A percentile compares a stretch with the other conserved stretches of the same genome.
phyloP scores from a whole-genome alignment of 2,797 vertebrate species.

The Oryzias sinensis region DNA sequence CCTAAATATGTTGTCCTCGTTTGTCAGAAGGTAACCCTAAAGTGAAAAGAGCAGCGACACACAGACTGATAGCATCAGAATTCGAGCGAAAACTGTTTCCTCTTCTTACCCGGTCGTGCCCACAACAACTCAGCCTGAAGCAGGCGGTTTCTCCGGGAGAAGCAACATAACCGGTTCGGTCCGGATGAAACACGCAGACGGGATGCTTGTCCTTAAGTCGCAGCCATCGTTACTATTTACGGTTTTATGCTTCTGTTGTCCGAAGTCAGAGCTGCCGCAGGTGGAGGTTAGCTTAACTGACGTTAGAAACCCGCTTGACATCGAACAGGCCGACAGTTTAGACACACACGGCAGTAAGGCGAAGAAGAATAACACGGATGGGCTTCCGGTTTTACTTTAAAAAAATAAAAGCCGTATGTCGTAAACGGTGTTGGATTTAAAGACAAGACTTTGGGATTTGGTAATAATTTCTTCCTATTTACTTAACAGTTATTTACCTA shows the following conservation, averaged over 20 bases:
- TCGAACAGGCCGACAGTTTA: slow-evolving; percentile 27
- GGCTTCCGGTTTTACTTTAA: slow-evolving; percentile 8
- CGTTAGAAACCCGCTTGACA: slow-evolving; percentile 20
- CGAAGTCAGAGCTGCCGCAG: slow-evolving; percentile 8
- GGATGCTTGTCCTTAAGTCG: not conserved
- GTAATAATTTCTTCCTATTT: no score
- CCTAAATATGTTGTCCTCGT: no score
- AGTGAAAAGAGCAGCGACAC: not conserved
- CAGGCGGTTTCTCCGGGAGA: slow-evolving; percentile 24
- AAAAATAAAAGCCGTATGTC: slow-evolving; percentile 32
- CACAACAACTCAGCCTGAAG: slow-evolving; percentile 50
- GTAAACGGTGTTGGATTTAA: no score
- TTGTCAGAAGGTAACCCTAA: no score
- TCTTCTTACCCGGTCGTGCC: slow-evolving; percentile 51
- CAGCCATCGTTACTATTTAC: not conserved
- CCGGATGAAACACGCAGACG: not conserved
- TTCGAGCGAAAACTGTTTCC: slow-evolving; percentile 18
- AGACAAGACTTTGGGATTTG: no score
- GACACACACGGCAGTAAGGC: not conserved
- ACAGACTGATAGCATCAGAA: not conserved
- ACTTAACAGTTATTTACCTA: no score
- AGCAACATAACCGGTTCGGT: slow-evolving; percentile 31
- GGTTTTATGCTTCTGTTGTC: not conserved
- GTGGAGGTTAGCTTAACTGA: slow-evolving; percentile 20
- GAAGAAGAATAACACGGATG: not conserved